Evolutionary conservation across 1,140 invertebrate genomes (phyloP).

Genomic region (Orchesella cincta): DNA sequence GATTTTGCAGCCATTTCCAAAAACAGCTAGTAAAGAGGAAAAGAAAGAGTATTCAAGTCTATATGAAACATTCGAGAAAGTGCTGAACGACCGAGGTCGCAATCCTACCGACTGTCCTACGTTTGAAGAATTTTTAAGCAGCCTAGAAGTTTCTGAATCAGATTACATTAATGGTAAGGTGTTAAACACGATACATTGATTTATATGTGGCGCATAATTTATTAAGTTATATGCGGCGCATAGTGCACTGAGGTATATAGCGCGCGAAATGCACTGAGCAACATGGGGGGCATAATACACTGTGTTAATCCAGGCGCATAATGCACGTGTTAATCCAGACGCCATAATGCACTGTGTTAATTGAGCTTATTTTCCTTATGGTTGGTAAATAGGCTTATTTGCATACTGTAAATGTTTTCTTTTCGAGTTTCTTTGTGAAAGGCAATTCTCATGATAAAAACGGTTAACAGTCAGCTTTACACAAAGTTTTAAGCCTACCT

Average conservation of each 20-base stretch:
- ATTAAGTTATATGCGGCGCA: not conserved
- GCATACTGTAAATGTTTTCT: no score
- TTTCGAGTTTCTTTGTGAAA: no score
- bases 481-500: no score
- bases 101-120: not conserved
- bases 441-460: no score
- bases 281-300: no score
- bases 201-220: no score
- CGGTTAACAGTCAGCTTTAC: no score
- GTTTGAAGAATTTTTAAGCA: not conserved
- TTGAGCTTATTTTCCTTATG: no score
- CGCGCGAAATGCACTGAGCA: not conserved
- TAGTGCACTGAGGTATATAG: not conserved
- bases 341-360: no score
- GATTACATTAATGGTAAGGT: not conserved
- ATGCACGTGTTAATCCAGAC: no score
- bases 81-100: not conserved
- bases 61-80: constrained; percentile 2
- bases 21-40: not conserved
- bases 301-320: no score
- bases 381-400: no score
- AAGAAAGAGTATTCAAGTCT: not conserved
- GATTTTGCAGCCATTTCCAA: constrained; percentile 9
- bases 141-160: not conserved
- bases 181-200: not conserved